phyloP scores from a whole-genome alignment of 1,140 invertebrate species.

The Drosophila repletoides region DNA sequence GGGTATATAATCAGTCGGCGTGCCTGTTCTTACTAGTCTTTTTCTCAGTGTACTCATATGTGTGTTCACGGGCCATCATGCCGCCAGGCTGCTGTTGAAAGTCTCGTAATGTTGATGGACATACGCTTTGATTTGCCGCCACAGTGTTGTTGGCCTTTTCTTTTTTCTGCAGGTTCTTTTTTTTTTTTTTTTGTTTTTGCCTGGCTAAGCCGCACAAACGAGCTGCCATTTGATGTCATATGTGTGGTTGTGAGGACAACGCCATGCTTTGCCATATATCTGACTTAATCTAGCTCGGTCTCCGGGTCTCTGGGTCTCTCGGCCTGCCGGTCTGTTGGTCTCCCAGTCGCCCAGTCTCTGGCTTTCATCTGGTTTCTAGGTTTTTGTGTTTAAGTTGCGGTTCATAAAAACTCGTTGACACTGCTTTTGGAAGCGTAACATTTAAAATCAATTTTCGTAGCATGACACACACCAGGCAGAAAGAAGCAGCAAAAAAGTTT shows the following conservation, averaged over 20 bases:
- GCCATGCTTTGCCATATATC: constrained; percentile 20
- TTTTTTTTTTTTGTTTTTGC: constrained; percentile 48
- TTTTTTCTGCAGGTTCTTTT: background rate
- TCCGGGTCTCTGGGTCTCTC: no score
- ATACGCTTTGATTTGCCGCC: constrained; percentile 69
- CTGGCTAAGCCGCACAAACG: constrained; percentile 59
- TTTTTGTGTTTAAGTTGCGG: constrained; percentile 32
- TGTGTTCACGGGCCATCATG: constrained; percentile 23
- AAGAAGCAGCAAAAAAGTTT: background rate
- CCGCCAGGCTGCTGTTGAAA: constrained; percentile 45
- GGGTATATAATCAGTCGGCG: no score
- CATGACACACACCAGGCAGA: constrained; percentile 13
- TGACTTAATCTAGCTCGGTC: constrained; percentile 39
- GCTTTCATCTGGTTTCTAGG: constrained; percentile 14
- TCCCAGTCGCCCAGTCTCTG: constrained; percentile 4
- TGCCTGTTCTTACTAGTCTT: no score
- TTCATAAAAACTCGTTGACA: constrained; percentile 37
- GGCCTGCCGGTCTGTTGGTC: constrained; percentile 10
- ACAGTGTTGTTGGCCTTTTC: constrained; percentile 12
- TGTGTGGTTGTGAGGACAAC: constrained; percentile 53
- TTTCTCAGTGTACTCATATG: no score
- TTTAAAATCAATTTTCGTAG: constrained; percentile 77
- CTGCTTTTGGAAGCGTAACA: constrained; percentile 53
- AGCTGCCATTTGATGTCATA: constrained; percentile 74
- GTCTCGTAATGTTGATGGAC: constrained; percentile 76